phyloP scores from a whole-genome alignment of 2,113 vertebrate genomes.

The Eubucco bourcierii region DNA sequence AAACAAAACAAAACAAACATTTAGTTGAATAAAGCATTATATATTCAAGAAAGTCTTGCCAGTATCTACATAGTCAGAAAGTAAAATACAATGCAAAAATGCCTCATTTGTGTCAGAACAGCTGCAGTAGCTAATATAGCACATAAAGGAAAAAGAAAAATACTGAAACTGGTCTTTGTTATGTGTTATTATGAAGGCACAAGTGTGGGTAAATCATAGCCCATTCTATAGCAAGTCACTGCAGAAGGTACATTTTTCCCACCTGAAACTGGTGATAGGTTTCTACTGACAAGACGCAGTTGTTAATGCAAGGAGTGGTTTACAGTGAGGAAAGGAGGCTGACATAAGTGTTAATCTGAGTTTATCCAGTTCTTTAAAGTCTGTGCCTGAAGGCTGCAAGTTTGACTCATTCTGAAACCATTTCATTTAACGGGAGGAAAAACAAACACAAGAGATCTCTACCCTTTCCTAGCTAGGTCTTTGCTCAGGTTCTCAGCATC shows the following conservation, averaged over 20 bases:
- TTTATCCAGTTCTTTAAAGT: neutral
- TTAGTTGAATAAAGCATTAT: neutral
- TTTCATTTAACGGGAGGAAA: neutral
- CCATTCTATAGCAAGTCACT: neutral
- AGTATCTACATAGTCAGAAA: slow-evolving; percentile 1
- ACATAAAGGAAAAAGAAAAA: neutral
- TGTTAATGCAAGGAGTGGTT: neutral
- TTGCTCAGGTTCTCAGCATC: neutral
- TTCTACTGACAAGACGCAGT: neutral
- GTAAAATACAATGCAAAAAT: slow-evolving; percentile 4
- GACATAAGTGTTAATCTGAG: neutral
- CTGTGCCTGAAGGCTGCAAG: neutral
- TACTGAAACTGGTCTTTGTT: neutral
- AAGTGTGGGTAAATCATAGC: neutral
- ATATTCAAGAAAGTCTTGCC: neutral
- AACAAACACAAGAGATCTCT: neutral
- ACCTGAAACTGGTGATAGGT: neutral
- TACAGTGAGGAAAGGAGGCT: neutral
- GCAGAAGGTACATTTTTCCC: neutral
- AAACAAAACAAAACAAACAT: slow-evolving; percentile 14
- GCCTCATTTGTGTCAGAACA: neutral
- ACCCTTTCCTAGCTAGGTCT: neutral
- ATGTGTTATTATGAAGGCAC: neutral
- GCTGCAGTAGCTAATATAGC: neutral
- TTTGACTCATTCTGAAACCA: neutral